Evolutionary conservation across 2,888 invertebrate genomes (phyloP), one percentile per base, ranked within the genome.

Genomic region (Seira musarum): DNA sequence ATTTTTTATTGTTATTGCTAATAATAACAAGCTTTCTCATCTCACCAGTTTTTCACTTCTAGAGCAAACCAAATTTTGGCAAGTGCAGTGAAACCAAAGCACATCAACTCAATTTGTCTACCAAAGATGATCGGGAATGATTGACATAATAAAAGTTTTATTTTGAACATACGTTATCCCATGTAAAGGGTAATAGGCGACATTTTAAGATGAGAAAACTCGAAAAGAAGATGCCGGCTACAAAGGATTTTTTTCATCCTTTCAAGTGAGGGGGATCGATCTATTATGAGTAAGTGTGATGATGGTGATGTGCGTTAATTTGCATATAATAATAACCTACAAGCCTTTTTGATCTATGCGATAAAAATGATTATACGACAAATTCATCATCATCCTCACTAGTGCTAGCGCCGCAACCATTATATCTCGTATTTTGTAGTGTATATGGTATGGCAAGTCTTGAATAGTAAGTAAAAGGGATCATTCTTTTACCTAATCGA

Each of bases 71-170:
- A 5, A 5, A 5, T 30, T 2, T 30, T 30, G 30, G 30, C 30
- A 30, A 30, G 30, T 30, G 8, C 2, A 30, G 30, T 30, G 30
- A 30, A 5, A 8, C 8, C 53, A 15, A 40, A 40, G 40, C 40
- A 40, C n/a, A n/a, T n/a, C n/a, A n/a, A n/a, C 53, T 67, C 72
- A 30, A 79, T 73, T 79, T 79, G 79, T 79, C 79, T 30, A 40
- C 72, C 66, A 60, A 65, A 66, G 65, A 66, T 66, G 70, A 24
- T 63, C 63, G 63, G 24, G 19, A 71, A 64, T 68, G 79, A 68
- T 67, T 72, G 79, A 79, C 79, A 73, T 65, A 35, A 21, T 60
- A 53, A 65, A 30, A 67, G 60, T 65, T 25, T 53, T 53, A 30
- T 30, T 30, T 30, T 30, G 8, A 8, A 15, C 53, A 53, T 17